Conservation (phyloP, 2,888 invertebrate genomes). For the Spodoptera exigua region DNA sequence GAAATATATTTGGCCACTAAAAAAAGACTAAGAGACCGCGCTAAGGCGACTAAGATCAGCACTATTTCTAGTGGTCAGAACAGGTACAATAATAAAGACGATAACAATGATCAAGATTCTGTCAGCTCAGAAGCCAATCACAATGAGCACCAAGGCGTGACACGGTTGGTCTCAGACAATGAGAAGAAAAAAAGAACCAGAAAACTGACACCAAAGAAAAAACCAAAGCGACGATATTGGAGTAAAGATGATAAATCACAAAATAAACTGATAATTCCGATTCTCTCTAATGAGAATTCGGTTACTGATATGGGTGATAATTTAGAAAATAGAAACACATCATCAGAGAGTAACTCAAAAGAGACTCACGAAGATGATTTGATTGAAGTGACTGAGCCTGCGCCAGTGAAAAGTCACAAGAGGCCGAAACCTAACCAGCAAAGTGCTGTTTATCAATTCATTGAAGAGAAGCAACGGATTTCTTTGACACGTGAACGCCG, state of each 20-base stretch:
- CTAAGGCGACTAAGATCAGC: constrained; percentile 94
- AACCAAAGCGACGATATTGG: constrained; percentile 88
- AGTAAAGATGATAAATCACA: constrained; percentile 85
- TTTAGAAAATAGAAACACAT: constrained; percentile 80
- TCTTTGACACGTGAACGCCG: constrained; percentile 97
- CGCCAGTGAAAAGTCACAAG: constrained; percentile 71
- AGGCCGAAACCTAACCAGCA: constrained; percentile 77
- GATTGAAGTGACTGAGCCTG: constrained; percentile 73
- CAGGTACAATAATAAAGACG: constrained; percentile 84
- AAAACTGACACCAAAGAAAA: constrained; percentile 84
- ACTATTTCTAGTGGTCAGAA: constrained; percentile 89
- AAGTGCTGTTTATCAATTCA: constrained; percentile 94
- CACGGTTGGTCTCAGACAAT: constrained; percentile 74
- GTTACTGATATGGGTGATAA: constrained; percentile 81
- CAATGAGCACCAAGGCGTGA: constrained; percentile 90
- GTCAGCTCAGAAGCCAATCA: constrained; percentile 95
- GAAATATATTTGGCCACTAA: constrained; percentile 98
- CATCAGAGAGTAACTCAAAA: constrained; percentile 86
- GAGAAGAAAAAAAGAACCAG: constrained; percentile 80
- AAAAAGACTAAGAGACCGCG: constrained; percentile 94
- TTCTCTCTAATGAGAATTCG: constrained; percentile 84
- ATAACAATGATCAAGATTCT: constrained; percentile 92
- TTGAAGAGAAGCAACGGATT: constrained; percentile 96
- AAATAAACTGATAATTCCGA: constrained; percentile 84
- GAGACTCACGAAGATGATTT: constrained; percentile 82